phyloP scores from a whole-genome alignment of 2,888 invertebrate species.

The Alloplasta piceator region DNA sequence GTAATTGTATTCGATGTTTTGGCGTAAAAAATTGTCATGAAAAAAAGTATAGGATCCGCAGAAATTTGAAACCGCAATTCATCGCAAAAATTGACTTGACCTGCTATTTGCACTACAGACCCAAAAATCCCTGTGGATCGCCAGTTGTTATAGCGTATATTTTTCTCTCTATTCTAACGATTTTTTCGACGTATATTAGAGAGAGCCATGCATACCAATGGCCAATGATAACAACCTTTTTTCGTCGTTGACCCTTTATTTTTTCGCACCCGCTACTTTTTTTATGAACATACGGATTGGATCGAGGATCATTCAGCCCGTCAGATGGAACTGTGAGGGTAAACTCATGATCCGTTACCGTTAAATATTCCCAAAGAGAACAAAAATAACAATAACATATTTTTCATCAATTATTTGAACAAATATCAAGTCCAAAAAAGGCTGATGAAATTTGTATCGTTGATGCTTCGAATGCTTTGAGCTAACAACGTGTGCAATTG shows the following conservation, averaged over 20 bases:
- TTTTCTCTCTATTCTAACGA: not conserved
- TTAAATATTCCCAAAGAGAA: too few species aligned
- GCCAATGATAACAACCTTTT: not conserved
- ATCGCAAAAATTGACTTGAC: not conserved
- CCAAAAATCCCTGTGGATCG: not conserved
- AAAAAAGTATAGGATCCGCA: not conserved
- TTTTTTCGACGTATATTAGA: constrained; percentile 5
- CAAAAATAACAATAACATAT: too few species aligned
- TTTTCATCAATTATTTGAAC: too few species aligned
- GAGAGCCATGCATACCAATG: not conserved
- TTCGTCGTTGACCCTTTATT: not conserved
- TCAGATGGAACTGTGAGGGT: not conserved
- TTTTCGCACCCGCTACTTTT: not conserved
- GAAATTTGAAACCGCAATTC: not conserved
- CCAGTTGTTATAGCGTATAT: not conserved
- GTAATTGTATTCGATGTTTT: not conserved
- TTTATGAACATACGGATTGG: constrained; percentile 7
- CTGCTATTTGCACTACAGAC: not conserved
- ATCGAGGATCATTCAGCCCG: constrained; percentile 3
- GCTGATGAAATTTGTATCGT: too few species aligned
- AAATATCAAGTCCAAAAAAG: too few species aligned
- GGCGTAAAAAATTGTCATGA: not conserved
- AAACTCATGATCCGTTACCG: not conserved
- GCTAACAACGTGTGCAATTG: too few species aligned
- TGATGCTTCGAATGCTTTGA: too few species aligned